Base-by-base conservation (phyloP, 2,797 vertebrate genomes). In the Carduelis carduelis region DNA sequence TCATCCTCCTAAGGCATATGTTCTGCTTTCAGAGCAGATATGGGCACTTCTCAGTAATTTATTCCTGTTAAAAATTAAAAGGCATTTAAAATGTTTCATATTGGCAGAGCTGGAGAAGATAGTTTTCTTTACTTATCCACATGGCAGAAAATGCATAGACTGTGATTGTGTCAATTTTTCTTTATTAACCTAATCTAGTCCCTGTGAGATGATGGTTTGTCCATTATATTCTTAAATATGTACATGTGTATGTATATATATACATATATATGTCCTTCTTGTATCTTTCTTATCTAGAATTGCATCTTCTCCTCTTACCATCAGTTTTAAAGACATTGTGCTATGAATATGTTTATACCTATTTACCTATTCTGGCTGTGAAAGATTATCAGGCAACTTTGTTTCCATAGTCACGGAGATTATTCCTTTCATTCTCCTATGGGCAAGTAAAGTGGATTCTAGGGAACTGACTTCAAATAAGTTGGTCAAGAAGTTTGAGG, bases 31-130 rank as follows among this genome's bases (percentile, higher is more conserved):
- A 75, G 53, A 71, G 24, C 43, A 89, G 55, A 93, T 66, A 63
- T 34, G 35, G 65, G 37, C 52, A 23, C 41, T 81, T 30, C 8
- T 66, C 57, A 63, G 66, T 71, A 91, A 92, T 92, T 76, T 85
- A 70, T 93, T 95, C 46, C 46, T 65, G 46, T 79, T 93, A 78
- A n/a, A 87, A 87, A 83, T 87, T 80, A 56, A 88, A 90, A 24
- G 47, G 12, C 22, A n/a, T 80, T 91, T 87, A 37, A 80, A 90
- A 53, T 26, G 4, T 41, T 27, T 63, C 47, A 69, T 41, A 64
- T 34, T 65, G 57, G 23, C 66, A 72, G 69, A 66, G 32, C 35
- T 79, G 28, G 30, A 81, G n/a, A 78, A 39, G 2, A 37, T 59
- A 76, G 47, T 59, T 53, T 60, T 80, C 21, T 64, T 12, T 55